Base-by-base conservation (phyloP, 2,113 vertebrate genomes). In the Burhinus oedicnemus region DNA sequence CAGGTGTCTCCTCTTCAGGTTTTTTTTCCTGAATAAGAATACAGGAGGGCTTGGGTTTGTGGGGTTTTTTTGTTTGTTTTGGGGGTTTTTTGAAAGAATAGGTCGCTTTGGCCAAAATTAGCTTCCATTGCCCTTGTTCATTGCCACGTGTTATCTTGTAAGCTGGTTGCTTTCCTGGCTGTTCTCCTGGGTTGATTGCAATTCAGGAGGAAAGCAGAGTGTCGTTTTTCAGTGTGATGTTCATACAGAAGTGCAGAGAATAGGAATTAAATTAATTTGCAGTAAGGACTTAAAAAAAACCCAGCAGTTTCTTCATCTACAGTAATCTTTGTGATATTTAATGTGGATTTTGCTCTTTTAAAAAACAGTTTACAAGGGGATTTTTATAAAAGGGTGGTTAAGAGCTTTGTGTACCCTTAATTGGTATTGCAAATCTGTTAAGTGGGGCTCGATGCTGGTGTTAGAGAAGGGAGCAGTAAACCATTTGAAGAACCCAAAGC, bases 361-460 rank as follows among this genome's bases (percentile, higher is more conserved):
- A 44, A 45, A 57, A 26, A 38, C 34, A 3, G 10, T 23, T 55
- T 30, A 20, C 22, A 25, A 17, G 20, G 6, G 11, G 6, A 7
- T 27, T 19, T 54, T 64, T 66, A 7, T 8, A 16, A 44, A 40
- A 11, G 26, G 9, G 27, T 20, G 4, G 17, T 27, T 18, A 20
- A 64, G 75, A 57, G 44, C 36, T 64, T 14, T 61, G 8, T 36
- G 54, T 36, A 8, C 22, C 36, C 27, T 15, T 5, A 8, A 4
- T 10, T n/a, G 64, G 42, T 17, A 0, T 14, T 12, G 57, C 13
- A 8, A 4, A 4, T 7, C 36, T 30, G 13, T 19, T 18, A 8
- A 49, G 54, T 1, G 29, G 51, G 23, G n/a, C 16, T 34, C 1
- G 32, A 2, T 36, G 47, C 42, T 34, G 27, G 30, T 44, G 62